Base-by-base conservation (phyloP, 2,888 invertebrate species). In the Aspidiotus rigidus region DNA sequence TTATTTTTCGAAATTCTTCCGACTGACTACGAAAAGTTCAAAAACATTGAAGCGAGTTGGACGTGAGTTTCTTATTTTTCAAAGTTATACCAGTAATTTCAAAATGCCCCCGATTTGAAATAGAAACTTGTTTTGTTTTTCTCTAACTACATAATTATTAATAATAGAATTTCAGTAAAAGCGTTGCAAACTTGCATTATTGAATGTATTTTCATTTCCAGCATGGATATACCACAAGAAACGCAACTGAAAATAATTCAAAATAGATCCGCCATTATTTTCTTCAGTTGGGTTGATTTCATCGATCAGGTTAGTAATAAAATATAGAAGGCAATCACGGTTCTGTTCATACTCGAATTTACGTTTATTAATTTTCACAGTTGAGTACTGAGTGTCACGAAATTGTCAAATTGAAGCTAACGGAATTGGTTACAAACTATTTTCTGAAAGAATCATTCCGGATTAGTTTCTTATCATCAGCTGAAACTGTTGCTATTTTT, bases 231-330 rank as follows among this genome's bases (percentile, higher is more conserved):
- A n/a, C n/a, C 11, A 10, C 16, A 11, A 11, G 64, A 57, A 7
- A 7, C 56, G 1, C 59, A 66, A 44, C 16, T 41, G 5, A 28
- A 66, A 17, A n/a, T n/a, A 8, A 44, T 44, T 16, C 56, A 49
- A 66, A 66, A 56, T 59, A 41, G 64, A 55, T 15, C 54, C 17
- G 64, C 88, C 13, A 84, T 86, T 0, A 83, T 85, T 7, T 88
- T 88, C 77, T 83, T 88, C 73, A 86, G 87, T 62, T 89, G 89
- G 88, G 79, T 88, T 49, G 87, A 88, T 76, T 89, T 85, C 78
- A 86, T 86, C 75, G 87, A 89, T 79, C 87, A 88, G 74, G 77
- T 72, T 73, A 74, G 74, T 28, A 71, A 15, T 13, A 1, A 59
- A 7, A 7, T 40, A 44, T 40, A 15, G 9, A 60, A n/a, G 44